Conservation (phyloP, 30 jellyfish, hydroid and myxozoan species). For the Hydractinia echinata region DNA sequence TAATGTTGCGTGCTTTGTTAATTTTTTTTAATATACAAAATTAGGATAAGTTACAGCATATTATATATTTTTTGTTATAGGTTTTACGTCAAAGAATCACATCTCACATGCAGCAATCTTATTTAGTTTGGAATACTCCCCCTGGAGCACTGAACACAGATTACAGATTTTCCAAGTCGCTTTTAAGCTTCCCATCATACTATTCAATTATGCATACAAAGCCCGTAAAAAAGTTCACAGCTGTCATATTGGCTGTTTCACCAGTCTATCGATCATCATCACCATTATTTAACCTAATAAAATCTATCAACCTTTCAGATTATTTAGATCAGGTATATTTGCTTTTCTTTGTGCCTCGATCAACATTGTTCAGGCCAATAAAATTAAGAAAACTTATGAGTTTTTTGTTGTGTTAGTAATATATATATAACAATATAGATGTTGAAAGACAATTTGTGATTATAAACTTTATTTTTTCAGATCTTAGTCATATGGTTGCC, state of each 20-base stretch:
- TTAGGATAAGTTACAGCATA: too few relatives aligned
- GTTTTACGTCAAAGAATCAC: slow-evolving; percentile 54
- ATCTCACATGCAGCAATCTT: slow-evolving; percentile 43
- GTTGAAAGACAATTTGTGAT: too few relatives aligned
- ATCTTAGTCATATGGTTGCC: slow-evolving; percentile 90
- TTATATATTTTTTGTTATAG: slow-evolving; percentile 16
- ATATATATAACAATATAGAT: too few relatives aligned
- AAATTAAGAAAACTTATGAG: too few relatives aligned
- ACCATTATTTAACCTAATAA: slow-evolving; percentile 62
- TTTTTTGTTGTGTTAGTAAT: too few relatives aligned
- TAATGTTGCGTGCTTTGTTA: too few relatives aligned
- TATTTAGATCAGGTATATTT: slow-evolving; percentile 68
- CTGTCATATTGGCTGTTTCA: slow-evolving; percentile 59
- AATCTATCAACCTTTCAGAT: slow-evolving; percentile 47
- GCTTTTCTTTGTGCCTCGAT: background rate
- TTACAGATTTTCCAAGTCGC: slow-evolving; percentile 51
- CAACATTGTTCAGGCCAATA: too few relatives aligned
- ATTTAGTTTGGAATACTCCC: slow-evolving; percentile 74
- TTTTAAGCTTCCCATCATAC: slow-evolving; percentile 60
- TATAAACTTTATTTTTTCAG: slow-evolving; percentile 25
- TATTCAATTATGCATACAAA: slow-evolving; percentile 30
- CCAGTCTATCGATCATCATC: slow-evolving; percentile 54
- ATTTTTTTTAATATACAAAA: too few relatives aligned
- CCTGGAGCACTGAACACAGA: slow-evolving; percentile 85
- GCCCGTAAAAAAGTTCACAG: slow-evolving; percentile 65